Evolutionary conservation across 37 sponge, comb jelly and placozoan species (phyloP), one percentile per base, ranked within the genome.

Genomic region (Aphrocallistes beatrix): DNA sequence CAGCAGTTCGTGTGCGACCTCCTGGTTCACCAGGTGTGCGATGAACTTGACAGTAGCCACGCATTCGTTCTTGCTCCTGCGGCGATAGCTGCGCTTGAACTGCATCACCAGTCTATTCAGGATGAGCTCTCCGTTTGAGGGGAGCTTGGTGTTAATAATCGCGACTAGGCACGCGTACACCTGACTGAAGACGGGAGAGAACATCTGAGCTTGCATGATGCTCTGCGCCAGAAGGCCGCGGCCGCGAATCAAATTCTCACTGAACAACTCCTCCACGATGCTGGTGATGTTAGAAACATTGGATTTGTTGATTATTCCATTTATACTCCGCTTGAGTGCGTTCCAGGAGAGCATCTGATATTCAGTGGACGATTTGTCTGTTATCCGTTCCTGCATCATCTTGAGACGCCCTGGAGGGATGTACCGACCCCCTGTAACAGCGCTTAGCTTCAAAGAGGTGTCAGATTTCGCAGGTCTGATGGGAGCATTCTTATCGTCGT

Each of bases 291-390:
- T 98, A 47, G 93, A 50, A 34, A 90, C 87, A 87, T 93, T 98
- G 37, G 94, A 95, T 89, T 98, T 98, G 91, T 98, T 98, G 47
- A 98, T 90, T 0, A 98, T 87, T 38, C 99, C 99, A 81, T 98
- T 95, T 51, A 98, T 93, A 47, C 94, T 94, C 84, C 95, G 95
- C 88, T 98, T 98, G 47, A 95, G 87, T 8, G 99, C 99, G 38
- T 95, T 94, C 99, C 99, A 98, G 0, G 91, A 83, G 37, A 98
- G 51, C 34, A 94, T 85, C 86, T 98, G 99, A 83, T 95, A 98
- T 0, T 91, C 87, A 13, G 75, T 3, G n/a, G 75, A 60, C 34
- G 75, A 90, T 88, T 98, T 98, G 88, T 98, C 99, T 0, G 90
- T 87, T 25, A 98, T 92, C 51, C 51, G 84, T 38, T 90, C 86